Evolutionary conservation across 92 coral and sea anemone species (phyloP).

Genomic region (Zoanthus sansibaricus): DNA sequence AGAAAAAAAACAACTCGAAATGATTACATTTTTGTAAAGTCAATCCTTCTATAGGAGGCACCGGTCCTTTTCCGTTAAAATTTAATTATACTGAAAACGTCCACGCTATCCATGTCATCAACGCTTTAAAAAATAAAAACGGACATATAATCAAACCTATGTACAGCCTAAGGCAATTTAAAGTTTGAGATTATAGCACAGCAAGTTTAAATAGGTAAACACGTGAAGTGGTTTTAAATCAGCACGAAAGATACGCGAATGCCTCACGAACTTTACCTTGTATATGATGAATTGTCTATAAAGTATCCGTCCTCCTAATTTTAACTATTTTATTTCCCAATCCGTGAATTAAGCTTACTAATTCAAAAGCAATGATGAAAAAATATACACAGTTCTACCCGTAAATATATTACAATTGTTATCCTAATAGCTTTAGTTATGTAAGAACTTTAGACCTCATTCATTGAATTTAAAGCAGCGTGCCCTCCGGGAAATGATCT

Average conservation of each 20-base stretch:
- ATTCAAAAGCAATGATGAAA: neutral
- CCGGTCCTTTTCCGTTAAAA: neutral
- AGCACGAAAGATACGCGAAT: slow-evolving; percentile 3
- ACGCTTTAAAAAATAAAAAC: neutral
- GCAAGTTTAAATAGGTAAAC: neutral
- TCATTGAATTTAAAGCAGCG: neutral
- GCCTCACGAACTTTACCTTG: neutral
- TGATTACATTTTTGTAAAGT: neutral
- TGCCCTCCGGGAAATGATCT: neutral
- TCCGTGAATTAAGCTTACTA: neutral
- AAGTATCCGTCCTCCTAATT: neutral
- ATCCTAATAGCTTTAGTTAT: neutral
- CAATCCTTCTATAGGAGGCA: neutral
- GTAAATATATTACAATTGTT: neutral
- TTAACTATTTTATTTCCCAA: neutral
- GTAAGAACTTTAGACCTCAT: neutral
- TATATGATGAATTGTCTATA: neutral
- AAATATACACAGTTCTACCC: neutral
- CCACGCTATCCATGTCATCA: slow-evolving; percentile 4
- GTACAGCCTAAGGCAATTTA: slow-evolving; percentile 10
- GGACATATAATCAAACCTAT: slow-evolving; percentile 29
- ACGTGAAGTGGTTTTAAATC: neutral
- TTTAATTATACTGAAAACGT: too few relatives aligned
- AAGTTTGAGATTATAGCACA: neutral
- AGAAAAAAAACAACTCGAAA: neutral